These are phyloP conservation scores for Griposia aprilina DNA, from an alignment of 2,888 invertebrate genomes.

Conservation along the genomic window DNA sequence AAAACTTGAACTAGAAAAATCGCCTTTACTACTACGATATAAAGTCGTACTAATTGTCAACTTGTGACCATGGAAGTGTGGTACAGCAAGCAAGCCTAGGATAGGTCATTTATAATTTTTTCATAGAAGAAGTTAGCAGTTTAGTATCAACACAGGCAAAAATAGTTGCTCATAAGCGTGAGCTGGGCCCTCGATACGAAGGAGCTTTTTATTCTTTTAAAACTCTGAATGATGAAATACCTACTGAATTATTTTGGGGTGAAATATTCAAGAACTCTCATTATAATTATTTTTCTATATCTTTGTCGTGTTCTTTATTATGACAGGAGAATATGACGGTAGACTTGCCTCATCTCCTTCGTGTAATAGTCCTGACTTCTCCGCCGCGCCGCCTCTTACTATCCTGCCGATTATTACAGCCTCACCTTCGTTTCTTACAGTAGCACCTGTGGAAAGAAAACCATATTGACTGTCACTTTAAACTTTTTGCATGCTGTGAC, in stretches of 20 bases:
- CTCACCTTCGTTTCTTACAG: constrained; percentile 97
- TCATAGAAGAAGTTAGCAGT: not conserved
- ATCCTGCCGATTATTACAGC: constrained; percentile 99
- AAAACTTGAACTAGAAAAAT: not conserved
- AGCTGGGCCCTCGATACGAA: not conserved
- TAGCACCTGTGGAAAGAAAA: constrained; percentile 89
- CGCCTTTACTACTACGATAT: not conserved
- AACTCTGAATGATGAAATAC: not conserved
- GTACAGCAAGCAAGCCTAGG: not conserved
- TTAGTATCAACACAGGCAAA: not conserved
- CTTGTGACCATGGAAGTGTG: not conserved
- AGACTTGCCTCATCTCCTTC: constrained; percentile 97
- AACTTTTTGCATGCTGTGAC: too few relatives aligned
- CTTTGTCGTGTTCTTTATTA: not conserved
- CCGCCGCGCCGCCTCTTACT: constrained; percentile 98
- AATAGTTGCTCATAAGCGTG: not conserved
- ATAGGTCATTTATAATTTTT: not conserved
- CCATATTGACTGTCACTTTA: too few relatives aligned
- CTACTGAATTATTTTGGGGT: not conserved
- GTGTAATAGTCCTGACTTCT: constrained; percentile 98
- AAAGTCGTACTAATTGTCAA: not conserved
- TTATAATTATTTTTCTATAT: not conserved
- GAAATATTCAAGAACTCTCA: not conserved
- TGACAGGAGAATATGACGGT: not conserved
- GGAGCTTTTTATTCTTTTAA: not conserved